A percentile compares a stretch with the other conserved stretches of the same genome.
Conservation (phyloP, 2,113 vertebrate species). For the Fulica atra region DNA sequence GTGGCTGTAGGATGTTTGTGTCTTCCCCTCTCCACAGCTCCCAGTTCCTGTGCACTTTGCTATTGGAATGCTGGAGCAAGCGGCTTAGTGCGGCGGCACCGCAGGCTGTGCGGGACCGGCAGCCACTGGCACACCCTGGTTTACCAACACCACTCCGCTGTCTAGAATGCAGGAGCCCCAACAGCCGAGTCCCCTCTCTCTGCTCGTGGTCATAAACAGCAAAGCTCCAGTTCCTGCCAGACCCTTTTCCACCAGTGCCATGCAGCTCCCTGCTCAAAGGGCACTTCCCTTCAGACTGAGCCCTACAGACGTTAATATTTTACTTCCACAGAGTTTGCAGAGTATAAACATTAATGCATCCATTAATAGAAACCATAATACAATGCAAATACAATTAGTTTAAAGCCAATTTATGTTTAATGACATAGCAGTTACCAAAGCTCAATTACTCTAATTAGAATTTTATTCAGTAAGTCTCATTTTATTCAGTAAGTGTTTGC, state of each 20-base stretch:
- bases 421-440: conserved; percentile 60
- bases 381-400: conserved; percentile 64
- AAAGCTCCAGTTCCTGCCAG: not conserved
- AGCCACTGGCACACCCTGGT: not conserved
- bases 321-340: conserved; percentile 19
- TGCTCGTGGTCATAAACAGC: not conserved
- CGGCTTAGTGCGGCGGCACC: not conserved
- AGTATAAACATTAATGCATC: conserved; percentile 16
- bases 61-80: not conserved
- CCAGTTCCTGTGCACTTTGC: not conserved
- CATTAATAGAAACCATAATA: conserved; percentile 34
- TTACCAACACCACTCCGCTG: not conserved
- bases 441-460: conserved; percentile 56
- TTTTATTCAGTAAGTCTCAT: conserved; percentile 23
- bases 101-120: not conserved
- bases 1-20: not conserved
- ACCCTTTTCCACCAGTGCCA: not conserved
- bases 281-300: conserved; percentile 23
- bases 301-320: not conserved
- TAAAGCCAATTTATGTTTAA: conserved; percentile 61
- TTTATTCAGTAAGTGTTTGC: conserved; percentile 6
- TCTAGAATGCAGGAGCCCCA: not conserved
- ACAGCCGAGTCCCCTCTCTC: not conserved
- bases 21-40: not conserved
- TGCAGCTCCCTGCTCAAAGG: not conserved